These are phyloP conservation scores for Bubo bubo DNA, from an alignment of 2,113 vertebrate species.

Conservation along the genomic window DNA sequence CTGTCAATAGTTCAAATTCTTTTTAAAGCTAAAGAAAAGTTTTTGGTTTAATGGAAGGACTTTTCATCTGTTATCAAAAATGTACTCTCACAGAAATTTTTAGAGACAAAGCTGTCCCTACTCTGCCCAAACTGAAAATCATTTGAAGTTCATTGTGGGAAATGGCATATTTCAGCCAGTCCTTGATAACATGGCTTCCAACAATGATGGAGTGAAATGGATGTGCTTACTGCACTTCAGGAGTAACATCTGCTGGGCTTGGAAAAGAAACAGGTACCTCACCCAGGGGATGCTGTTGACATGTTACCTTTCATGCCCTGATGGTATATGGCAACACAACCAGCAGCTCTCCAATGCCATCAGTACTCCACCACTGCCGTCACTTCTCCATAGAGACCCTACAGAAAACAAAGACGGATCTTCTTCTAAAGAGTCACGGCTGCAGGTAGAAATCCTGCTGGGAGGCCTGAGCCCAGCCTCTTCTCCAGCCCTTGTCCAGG, in stretches of 20 bases:
- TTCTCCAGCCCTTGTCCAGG: not conserved
- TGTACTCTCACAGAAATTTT: not conserved
- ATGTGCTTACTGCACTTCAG: not conserved
- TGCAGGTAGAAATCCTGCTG: not conserved
- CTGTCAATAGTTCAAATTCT: not conserved
- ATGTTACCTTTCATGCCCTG: not conserved
- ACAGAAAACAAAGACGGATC: not conserved
- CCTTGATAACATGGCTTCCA: not conserved
- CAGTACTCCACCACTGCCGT: not conserved
- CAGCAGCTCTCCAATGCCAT: not conserved
- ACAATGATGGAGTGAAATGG: not conserved
- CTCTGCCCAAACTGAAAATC: not conserved
- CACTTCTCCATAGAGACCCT: not conserved
- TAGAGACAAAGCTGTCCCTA: not conserved
- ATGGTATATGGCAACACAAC: not conserved
- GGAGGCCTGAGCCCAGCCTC: not conserved
- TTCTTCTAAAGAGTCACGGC: not conserved
- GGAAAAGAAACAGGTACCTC: not conserved
- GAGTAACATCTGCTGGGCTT: not conserved
- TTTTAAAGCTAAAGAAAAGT: not conserved
- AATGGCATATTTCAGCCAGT: not conserved
- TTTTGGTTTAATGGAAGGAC: not conserved
- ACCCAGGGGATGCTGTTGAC: not conserved
- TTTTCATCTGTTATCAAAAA: not conserved
- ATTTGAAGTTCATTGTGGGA: not conserved